A percentile compares a stretch with the other conserved stretches of the same genome.
phyloP scores from a whole-genome alignment of 2,797 vertebrate species.

The Paedocypris micromegethes region DNA sequence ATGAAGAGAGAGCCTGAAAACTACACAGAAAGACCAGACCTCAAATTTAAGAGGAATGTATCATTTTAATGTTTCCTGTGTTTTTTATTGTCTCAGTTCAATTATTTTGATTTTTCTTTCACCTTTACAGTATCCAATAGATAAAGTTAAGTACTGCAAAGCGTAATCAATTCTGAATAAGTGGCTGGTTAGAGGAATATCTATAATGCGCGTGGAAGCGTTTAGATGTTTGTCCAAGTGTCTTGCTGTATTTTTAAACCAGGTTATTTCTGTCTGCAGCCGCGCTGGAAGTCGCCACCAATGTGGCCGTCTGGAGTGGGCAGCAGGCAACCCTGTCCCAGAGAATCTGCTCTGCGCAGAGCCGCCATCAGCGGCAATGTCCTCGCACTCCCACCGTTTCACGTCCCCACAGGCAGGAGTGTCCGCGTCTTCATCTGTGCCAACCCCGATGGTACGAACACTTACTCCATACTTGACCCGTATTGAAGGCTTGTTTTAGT shows the following conservation, averaged over 20 bases:
- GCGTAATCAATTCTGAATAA: too few relatives aligned
- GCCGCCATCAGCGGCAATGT: conserved; percentile 85
- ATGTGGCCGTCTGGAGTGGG: conserved; percentile 89
- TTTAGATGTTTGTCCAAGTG: background rate
- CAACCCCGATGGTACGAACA: conserved; percentile 87
- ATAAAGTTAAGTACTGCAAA: too few relatives aligned
- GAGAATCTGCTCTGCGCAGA: conserved; percentile 86
- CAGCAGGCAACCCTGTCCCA: conserved; percentile 78
- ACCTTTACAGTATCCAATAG: too few relatives aligned
- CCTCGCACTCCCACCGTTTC: conserved; percentile 80
- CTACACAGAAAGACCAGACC: too few relatives aligned
- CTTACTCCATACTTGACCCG: background rate
- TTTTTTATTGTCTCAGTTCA: too few relatives aligned
- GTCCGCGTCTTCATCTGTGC: conserved; percentile 92
- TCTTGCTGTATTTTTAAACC: background rate
- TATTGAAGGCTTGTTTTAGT: too few relatives aligned
- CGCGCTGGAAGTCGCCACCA: conserved; percentile 73
- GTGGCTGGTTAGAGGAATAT: too few relatives aligned
- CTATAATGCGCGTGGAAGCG: background rate
- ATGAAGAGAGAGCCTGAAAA: too few relatives aligned
- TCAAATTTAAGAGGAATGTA: too few relatives aligned
- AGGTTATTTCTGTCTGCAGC: conserved; percentile 49
- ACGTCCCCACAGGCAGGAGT: conserved; percentile 84
- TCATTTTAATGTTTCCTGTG: too few relatives aligned
- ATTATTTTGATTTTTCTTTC: too few relatives aligned